phyloP scores from a whole-genome alignment of 2,888 invertebrate species.

The Drosophila hamatofila region DNA sequence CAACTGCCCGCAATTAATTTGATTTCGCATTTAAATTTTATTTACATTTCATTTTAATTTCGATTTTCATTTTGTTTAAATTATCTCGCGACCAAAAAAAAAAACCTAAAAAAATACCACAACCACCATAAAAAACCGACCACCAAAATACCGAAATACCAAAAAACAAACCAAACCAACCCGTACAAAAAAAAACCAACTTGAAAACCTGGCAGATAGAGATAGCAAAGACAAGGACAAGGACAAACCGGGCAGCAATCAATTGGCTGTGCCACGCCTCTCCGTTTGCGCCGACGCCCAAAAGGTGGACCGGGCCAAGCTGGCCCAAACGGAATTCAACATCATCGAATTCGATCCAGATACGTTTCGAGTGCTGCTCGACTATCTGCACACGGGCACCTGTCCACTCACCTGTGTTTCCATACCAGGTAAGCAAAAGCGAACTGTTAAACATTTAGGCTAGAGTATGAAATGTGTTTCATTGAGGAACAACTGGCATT shows the following conservation, averaged over 20 bases:
- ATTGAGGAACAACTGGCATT: neutral
- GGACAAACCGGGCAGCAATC: conserved; percentile 90
- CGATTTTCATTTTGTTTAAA: conserved; percentile 11
- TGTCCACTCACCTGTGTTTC: conserved; percentile 96
- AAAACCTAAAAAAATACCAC: conserved; percentile 25
- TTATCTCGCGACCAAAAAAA: conserved; percentile 35
- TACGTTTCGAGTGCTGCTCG: conserved; percentile 95
- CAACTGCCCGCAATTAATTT: conserved; percentile 26
- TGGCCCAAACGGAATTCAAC: conserved; percentile 97
- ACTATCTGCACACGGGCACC: conserved; percentile 96
- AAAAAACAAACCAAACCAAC: conserved; percentile 28
- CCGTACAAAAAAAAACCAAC: conserved; percentile 12
- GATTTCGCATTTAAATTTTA: conserved; percentile 28
- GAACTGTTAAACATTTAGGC: neutral
- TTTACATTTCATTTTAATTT: conserved; percentile 39
- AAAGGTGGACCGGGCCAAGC: conserved; percentile 95
- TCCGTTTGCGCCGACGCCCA: conserved; percentile 97
- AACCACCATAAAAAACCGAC: conserved; percentile 16
- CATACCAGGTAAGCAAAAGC: conserved; percentile 89
- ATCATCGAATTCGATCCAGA: conserved; percentile 98
- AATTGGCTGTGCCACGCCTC: conserved; percentile 93
- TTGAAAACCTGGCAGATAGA: conserved; percentile 87
- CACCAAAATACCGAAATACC: conserved; percentile 22
- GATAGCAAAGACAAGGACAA: conserved; percentile 92
- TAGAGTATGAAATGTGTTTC: neutral